phyloP scores from a whole-genome alignment of 2,888 invertebrate species.

The Cataglyphis livida region DNA sequence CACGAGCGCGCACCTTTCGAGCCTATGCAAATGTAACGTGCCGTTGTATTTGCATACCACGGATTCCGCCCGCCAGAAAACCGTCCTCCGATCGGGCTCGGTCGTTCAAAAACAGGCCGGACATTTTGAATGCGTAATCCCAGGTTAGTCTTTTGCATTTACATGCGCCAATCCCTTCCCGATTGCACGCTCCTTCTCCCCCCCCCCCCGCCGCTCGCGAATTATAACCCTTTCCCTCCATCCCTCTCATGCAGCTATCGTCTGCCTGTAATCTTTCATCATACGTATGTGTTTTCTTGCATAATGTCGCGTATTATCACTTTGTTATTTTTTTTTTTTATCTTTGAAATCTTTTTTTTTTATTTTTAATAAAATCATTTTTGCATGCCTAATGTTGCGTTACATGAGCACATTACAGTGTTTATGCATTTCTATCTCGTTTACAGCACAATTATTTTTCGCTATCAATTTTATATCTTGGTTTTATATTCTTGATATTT shows the following conservation, averaged over 20 bases:
- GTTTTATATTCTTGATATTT: neutral
- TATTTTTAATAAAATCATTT: neutral
- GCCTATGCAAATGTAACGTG: conserved; percentile 76
- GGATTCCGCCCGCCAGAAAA: conserved; percentile 74
- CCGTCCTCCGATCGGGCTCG: conserved; percentile 70
- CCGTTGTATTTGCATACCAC: conserved; percentile 77
- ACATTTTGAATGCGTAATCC: conserved; percentile 72
- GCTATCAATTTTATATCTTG: neutral
- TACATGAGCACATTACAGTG: neutral
- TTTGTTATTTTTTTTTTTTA: neutral
- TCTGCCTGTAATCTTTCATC: neutral
- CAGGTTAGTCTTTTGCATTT: conserved; percentile 61
- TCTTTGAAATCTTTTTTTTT: neutral
- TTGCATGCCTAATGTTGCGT: neutral
- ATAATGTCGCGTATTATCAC: neutral
- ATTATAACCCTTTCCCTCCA: conserved; percentile 12
- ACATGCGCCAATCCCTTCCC: conserved; percentile 7
- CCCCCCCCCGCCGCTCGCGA: neutral
- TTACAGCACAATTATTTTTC: neutral
- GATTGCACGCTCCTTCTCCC: neutral
- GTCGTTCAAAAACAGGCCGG: conserved; percentile 71
- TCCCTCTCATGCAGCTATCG: neutral
- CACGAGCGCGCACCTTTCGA: conserved; percentile 67
- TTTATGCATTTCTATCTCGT: neutral
- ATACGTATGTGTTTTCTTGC: neutral